Conservation (phyloP, 2,113 vertebrate genomes). For the Haliaeetus leucogaster region DNA sequence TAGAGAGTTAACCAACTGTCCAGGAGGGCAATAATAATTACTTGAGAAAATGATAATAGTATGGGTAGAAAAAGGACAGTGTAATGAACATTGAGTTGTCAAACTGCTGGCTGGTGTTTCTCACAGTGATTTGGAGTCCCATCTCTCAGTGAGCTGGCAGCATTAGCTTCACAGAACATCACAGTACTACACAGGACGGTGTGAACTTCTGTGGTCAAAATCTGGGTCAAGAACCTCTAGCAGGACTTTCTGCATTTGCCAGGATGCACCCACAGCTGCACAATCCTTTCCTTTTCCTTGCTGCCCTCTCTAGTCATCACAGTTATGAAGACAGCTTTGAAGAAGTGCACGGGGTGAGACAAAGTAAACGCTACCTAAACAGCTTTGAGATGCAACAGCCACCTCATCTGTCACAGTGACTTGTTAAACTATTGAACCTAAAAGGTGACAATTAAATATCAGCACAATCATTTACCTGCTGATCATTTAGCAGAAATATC, state of each 20-base stretch:
- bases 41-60: not conserved
- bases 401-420: not conserved
- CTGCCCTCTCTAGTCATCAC: not conserved
- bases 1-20: not conserved
- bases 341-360: not conserved
- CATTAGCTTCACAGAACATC: not conserved
- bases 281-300: not conserved
- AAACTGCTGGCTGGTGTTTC: not conserved
- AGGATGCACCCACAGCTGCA: not conserved
- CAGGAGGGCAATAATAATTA: not conserved
- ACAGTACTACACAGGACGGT: rapidly evolving
- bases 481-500: conserved; percentile 29
- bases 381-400: not conserved
- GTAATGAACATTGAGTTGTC: not conserved
- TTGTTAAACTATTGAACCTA: conserved; percentile 10
- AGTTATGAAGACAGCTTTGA: not conserved
- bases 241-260: not conserved
- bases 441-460: conserved; percentile 44
- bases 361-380: not conserved
- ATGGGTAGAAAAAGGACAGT: not conserved
- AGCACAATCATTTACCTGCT: not conserved
- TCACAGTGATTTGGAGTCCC: not conserved
- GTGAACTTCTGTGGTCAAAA: not conserved
- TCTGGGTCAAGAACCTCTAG: not conserved
- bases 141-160: not conserved